phyloP scores from a whole-genome alignment of 2,113 vertebrate species.

The Crotalus helleri region DNA sequence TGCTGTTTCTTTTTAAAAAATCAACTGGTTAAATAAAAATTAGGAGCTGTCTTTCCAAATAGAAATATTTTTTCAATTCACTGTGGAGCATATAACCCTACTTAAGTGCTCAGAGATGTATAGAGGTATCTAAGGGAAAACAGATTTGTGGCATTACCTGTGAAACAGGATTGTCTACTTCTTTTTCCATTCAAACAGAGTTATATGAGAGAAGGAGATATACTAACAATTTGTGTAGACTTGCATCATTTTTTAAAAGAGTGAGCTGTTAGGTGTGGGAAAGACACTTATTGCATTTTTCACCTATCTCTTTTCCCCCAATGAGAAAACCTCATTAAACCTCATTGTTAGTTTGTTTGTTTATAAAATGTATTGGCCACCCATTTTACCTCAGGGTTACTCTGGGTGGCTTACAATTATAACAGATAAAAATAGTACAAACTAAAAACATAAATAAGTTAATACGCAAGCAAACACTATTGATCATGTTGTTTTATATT shows the following conservation, averaged over 20 bases:
- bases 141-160: background rate
- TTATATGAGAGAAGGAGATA: background rate
- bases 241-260: background rate
- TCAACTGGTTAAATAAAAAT: fast-evolving
- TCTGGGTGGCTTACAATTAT: background rate
- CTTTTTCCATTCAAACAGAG: background rate
- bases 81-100: background rate
- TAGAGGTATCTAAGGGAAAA: background rate
- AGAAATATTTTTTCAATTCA: background rate
- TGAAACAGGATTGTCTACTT: background rate
- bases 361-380: background rate
- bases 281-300: background rate
- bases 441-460: background rate
- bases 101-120: background rate
- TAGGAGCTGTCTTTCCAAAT: background rate
- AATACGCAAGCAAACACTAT: background rate
- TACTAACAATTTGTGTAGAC: background rate
- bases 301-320: background rate
- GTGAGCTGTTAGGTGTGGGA: background rate
- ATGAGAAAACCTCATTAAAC: background rate
- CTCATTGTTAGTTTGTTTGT: background rate
- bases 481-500: background rate
- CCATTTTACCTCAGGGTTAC: background rate
- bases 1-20: slow-evolving; percentile 35
- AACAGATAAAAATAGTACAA: background rate